These are phyloP conservation scores for Ondatra zibethicus DNA, from an alignment of 2,113 vertebrate genomes.

Conservation along the genomic window DNA sequence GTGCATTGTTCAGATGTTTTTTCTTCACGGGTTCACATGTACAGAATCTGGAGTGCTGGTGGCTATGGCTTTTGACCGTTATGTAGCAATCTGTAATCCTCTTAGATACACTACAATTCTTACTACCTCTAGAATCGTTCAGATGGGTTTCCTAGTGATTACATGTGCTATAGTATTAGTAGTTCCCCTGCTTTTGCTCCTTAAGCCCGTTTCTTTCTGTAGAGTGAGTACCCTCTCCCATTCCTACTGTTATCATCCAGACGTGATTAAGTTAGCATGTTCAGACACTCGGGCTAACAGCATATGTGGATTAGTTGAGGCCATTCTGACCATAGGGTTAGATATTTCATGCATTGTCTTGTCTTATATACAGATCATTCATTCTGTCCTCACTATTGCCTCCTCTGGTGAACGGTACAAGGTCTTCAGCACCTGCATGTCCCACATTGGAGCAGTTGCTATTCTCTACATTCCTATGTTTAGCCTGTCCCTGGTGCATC, in stretches of 20 bases:
- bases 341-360: constrained; percentile 49
- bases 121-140: constrained; percentile 63
- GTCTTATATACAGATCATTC: constrained; percentile 65
- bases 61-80: constrained; percentile 1
- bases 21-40: constrained; percentile 72
- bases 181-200: constrained; percentile 56
- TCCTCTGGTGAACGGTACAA: constrained; percentile 50
- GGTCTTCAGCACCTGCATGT: constrained; percentile 60
- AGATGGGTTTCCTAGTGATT: constrained; percentile 8
- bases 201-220: constrained; percentile 69
- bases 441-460: constrained; percentile 58
- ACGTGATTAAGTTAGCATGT: constrained; percentile 71
- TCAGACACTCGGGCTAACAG: neutral
- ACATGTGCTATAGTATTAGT: constrained; percentile 7
- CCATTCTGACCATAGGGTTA: constrained; percentile 22
- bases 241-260: constrained; percentile 62
- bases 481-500: constrained; percentile 66
- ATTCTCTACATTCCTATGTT: constrained; percentile 70
- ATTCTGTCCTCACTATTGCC: constrained; percentile 36
- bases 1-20: constrained; percentile 82
- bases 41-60: constrained; percentile 76
- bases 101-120: constrained; percentile 73
- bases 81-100: constrained; percentile 48
- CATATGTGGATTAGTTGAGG: constrained; percentile 49
- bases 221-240: constrained; percentile 48